These are phyloP conservation scores for Pteromalus puparum DNA, from an alignment of 1,140 invertebrate species.

Conservation along the genomic window DNA sequence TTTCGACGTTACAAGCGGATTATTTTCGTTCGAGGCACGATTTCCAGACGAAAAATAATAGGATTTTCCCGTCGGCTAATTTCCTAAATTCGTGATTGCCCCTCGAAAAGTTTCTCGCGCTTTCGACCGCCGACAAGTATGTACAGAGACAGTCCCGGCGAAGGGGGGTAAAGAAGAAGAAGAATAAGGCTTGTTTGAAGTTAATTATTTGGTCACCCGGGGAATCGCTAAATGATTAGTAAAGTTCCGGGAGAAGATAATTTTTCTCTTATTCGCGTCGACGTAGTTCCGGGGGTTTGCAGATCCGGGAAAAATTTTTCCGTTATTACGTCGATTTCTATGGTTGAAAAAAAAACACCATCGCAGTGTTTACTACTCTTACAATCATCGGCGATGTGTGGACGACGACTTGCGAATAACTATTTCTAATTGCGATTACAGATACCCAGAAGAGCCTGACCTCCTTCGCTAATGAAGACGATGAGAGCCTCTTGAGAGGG, in stretches of 20 bases:
- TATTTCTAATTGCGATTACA: too few relatives aligned
- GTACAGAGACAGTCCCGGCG: neutral
- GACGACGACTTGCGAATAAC: too few relatives aligned
- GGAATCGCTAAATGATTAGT: conserved; percentile 37
- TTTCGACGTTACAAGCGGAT: neutral
- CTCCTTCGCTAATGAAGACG: too few relatives aligned
- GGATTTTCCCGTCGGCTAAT: neutral
- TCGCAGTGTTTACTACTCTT: too few relatives aligned
- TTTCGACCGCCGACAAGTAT: neutral
- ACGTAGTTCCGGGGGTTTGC: neutral
- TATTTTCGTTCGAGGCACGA: neutral
- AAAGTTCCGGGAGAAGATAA: conserved; percentile 25
- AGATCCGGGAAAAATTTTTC: too few relatives aligned
- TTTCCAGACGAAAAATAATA: too few relatives aligned
- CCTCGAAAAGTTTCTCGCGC: neutral
- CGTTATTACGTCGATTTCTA: too few relatives aligned
- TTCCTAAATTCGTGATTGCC: too few relatives aligned
- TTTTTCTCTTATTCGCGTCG: neutral
- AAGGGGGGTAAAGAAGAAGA: neutral
- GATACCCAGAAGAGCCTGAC: too few relatives aligned
- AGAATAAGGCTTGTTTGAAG: conserved; percentile 17
- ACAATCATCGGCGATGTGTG: too few relatives aligned
- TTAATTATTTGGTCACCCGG: conserved; percentile 38
- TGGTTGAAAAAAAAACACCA: too few relatives aligned
- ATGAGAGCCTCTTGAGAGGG: too few relatives aligned